Evolutionary conservation across 2,888 invertebrate genomes (phyloP), one percentile per base, ranked within the genome.

Genomic region (Drosophila atripex): DNA sequence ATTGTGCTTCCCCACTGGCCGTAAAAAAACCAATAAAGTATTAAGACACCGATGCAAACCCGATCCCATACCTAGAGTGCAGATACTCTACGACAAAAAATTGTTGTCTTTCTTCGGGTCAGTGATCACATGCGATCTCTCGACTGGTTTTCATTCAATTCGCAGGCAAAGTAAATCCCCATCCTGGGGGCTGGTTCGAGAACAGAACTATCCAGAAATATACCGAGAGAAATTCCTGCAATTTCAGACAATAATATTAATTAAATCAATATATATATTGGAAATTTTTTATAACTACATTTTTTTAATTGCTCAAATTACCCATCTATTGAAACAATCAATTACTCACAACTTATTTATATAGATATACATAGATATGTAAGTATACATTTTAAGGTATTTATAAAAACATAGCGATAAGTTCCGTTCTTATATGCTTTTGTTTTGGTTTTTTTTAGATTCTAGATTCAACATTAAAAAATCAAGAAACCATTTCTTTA

Each of bases 101-200:
- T 39, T 16, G 41, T 14, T 8, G 46, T 4, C 38, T 60, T 46
- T 46, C 12, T 2, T 53, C 63, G 53, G 64, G 52, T 64, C 64
- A 53, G 23, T 21, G 63, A 53, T 64, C 64, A 63, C 38, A 23
- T 18, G 16, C 25, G 8, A 46, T 21, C 1, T 23, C 18, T 45
- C 50, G 35, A 50, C 35, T 35, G 51, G 28, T 16, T 35, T 43
- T 32, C 9, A 11, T 9, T 49, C n/a, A 2, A 28, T n/a, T 0
- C 14, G 12, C 11, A 23, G 21, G 8, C 35, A 3, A 52, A 47
- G 63, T 53, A 25, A 64, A 47, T 32, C 64, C 64, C 64, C 64
- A 52, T 30, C 38, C 3, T 39, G 53, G 63, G 46, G 63, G 64
- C 64, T 25, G 21, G 46, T 52, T 61, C 11, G 2, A n/a, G 21